Base-by-base conservation (phyloP, 1,140 invertebrate genomes). In the Listronotus bonariensis region DNA sequence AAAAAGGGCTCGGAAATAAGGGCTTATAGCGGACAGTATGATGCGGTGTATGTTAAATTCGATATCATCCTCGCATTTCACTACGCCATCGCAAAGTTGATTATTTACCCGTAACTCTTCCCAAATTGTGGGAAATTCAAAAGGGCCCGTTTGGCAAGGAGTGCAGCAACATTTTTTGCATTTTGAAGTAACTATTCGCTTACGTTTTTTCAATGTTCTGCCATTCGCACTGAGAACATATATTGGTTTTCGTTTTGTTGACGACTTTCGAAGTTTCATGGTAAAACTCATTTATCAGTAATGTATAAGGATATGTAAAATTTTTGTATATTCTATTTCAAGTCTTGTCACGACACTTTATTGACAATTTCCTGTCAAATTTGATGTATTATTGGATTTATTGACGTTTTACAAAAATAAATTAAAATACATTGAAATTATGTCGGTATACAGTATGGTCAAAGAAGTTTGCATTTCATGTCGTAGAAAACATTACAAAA, bases 1-100 rank as follows among this genome's bases (percentile, higher is more conserved):
- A 75, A 90, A 89, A 62, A 89, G 59, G 10, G 76, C 76, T 64
- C 83, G 83, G 76, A 90, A 89, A 75, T 87, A 89, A 10, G 86
- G 86, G 77, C 87, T 88, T 38, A 83, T 82, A 3, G 86, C 83
- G 6, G 86, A 85, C 64, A 90, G 75, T 64, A 90, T 85, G 8
- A 83, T 83, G 59, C 88, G 74, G 67, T 90, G 88, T 31, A 89
- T 82, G 61, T 82, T 78, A 69, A 88, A 86, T 42, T 82, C 80
- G 70, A 82, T 80, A 54, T 86, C 85, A 72, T 87, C 87, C 41
- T 82, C 82, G 71, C 84, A 84, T 48, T 78, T 73, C 38, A 87
- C 82, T 11, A 79, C 76, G 6, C 84, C 85, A 76, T 87, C 86
- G 71, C 84, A 87, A 7, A 87, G 78, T 67, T 86, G 82, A 57